phyloP scores from a whole-genome alignment of 2,113 vertebrate genomes.

The Sturnira hondurensis region DNA sequence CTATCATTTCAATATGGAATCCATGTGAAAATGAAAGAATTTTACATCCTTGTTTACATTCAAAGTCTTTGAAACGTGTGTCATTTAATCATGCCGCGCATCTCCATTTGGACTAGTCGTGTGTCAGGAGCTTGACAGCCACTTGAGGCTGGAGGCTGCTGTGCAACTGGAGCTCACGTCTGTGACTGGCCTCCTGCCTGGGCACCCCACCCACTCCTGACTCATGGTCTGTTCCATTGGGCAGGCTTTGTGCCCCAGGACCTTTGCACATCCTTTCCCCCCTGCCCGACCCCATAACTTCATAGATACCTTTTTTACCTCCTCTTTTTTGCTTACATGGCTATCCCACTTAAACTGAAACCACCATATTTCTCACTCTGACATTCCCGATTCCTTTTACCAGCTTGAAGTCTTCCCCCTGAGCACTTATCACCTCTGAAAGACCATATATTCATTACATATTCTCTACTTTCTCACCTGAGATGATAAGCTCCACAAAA shows the following conservation, averaged over 20 bases:
- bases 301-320: background rate
- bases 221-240: background rate
- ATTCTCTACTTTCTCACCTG: background rate
- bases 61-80: background rate
- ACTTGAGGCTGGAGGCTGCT: accelerated
- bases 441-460: background rate
- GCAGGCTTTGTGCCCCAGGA: background rate
- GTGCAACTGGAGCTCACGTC: accelerated
- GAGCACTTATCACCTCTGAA: background rate
- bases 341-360: background rate
- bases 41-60: background rate
- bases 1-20: background rate
- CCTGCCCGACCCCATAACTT: background rate
- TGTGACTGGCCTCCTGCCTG: background rate
- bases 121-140: background rate
- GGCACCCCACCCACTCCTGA: background rate
- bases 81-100: background rate
- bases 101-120: background rate
- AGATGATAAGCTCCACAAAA: background rate
- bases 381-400: background rate
- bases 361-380: background rate
- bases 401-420: no score
- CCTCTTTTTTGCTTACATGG: background rate
- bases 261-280: background rate
- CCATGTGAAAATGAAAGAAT: background rate